Conservation (phyloP, 2,113 vertebrate genomes). For the Clarias magur region DNA sequence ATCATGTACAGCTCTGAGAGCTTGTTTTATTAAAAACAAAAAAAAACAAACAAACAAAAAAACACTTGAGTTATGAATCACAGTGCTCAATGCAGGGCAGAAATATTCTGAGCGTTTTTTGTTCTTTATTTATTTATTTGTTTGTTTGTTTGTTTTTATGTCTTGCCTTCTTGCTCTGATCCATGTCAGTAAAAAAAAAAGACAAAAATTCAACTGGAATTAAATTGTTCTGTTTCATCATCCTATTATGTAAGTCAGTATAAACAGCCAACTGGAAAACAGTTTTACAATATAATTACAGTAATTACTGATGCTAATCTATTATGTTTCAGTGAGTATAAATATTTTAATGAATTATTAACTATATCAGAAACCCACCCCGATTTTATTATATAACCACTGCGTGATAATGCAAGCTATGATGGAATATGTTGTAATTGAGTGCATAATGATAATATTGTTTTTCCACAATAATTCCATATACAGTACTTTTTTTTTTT, state of each 20-base stretch:
- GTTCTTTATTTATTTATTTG: too few species aligned
- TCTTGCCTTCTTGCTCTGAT: not conserved
- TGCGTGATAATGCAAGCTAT: not conserved
- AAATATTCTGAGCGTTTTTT: not conserved
- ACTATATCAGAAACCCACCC: not conserved
- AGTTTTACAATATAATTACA: conserved; percentile 2
- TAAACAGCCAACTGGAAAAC: not conserved
- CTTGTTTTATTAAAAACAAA: not conserved
- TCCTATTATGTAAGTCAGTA: not conserved
- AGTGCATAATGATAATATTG: not conserved
- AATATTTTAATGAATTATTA: not conserved
- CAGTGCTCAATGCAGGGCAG: not conserved
- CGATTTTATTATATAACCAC: not conserved
- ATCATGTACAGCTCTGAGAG: not conserved
- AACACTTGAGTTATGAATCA: not conserved
- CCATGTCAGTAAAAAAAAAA: not conserved
- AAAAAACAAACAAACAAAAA: too few species aligned
- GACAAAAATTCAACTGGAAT: too few species aligned
- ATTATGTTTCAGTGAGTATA: not conserved
- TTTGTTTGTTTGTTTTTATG: not conserved
- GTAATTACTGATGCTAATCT: not conserved
- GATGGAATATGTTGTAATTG: not conserved
- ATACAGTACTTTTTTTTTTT: not conserved
- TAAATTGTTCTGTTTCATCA: not conserved
- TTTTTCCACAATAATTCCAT: not conserved